Conservation (phyloP, 2,888 invertebrate genomes). For the Conops quadrifasciatus region DNA sequence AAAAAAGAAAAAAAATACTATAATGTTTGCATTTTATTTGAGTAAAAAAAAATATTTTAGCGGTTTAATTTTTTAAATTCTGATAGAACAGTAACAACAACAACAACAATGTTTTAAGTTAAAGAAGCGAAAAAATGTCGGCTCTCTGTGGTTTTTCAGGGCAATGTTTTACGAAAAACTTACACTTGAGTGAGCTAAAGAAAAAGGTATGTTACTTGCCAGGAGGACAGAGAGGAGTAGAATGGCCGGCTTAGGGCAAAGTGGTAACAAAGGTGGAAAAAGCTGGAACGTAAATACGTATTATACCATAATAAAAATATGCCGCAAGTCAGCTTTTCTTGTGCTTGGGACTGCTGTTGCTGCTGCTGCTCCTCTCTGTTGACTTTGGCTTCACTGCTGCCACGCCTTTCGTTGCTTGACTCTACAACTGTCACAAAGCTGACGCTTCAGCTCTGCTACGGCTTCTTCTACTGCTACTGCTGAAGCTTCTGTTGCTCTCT, state of each 20-base stretch:
- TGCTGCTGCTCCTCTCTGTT: constrained; percentile 6
- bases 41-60: too few species aligned
- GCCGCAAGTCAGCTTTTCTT: neutral
- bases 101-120: too few species aligned
- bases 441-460: too few species aligned
- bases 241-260: neutral
- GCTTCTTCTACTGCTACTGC: constrained; percentile 18
- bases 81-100: too few species aligned
- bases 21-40: too few species aligned
- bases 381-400: too few species aligned
- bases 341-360: neutral
- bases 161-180: neutral
- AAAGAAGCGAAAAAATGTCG: too few species aligned
- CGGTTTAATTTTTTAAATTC: too few species aligned
- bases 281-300: too few species aligned
- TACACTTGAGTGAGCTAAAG: constrained; percentile 3
- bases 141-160: neutral
- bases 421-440: too few species aligned
- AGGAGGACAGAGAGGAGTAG: neutral
- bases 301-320: constrained; percentile 5
- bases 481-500: constrained; percentile 10
- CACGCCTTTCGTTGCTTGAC: too few species aligned
- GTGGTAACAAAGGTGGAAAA: neutral
- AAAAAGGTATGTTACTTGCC: neutral
- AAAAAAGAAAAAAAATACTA: too few species aligned